phyloP scores from a whole-genome alignment of 2,888 invertebrate genomes.

The Cephus runcator region DNA sequence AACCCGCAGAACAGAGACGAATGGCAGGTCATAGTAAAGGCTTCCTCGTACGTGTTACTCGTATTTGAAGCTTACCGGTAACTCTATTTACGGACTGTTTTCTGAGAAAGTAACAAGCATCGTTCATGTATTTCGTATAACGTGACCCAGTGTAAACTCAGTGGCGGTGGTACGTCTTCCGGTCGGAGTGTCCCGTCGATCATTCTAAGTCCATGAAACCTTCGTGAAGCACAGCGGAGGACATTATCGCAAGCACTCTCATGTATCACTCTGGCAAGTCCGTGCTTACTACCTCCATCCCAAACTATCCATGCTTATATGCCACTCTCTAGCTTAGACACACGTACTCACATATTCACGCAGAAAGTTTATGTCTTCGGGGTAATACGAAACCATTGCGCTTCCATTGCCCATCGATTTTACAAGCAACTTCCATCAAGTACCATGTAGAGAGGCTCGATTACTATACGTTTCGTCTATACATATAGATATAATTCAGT shows the following conservation, averaged over 20 bases:
- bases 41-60: background rate
- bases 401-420: background rate
- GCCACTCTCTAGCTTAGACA: background rate
- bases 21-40: background rate
- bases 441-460: background rate
- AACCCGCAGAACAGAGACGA: background rate
- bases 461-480: background rate
- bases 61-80: background rate
- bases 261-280: slow-evolving; percentile 8
- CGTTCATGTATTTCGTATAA: slow-evolving; percentile 10
- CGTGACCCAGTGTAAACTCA: slow-evolving; percentile 17
- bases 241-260: slow-evolving; percentile 19
- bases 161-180: slow-evolving; percentile 14
- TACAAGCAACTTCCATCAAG: background rate
- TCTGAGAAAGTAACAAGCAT: slow-evolving; percentile 16
- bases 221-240: slow-evolving; percentile 3
- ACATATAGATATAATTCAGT: background rate
- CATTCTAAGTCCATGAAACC: slow-evolving; percentile 19
- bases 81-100: slow-evolving; percentile 25
- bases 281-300: background rate
- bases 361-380: background rate
- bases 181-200: slow-evolving; percentile 21
- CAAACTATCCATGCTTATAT: background rate
- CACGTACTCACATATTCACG: background rate
- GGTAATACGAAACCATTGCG: background rate